Evolutionary conservation across 2,888 invertebrate genomes (phyloP).

Genomic region (Nephrotoma appendiculata): DNA sequence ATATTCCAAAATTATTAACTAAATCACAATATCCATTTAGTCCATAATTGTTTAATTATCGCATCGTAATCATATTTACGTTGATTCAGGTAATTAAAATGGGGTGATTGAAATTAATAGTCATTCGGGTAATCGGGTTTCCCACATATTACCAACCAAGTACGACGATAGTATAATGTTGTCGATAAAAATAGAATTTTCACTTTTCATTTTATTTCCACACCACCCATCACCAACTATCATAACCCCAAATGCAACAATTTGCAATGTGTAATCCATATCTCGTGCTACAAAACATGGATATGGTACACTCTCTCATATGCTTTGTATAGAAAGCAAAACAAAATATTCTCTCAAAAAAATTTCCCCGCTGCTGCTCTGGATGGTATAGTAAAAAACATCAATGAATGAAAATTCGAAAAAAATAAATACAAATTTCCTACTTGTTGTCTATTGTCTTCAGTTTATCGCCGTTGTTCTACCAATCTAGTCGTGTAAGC

Average conservation of each 20-base stretch:
- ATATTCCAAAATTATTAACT: too few species aligned
- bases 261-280: background rate
- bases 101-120: background rate
- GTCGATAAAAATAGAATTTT: background rate
- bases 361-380: background rate
- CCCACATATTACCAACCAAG: too few species aligned
- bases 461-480: background rate
- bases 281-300: background rate
- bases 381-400: background rate
- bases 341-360: background rate
- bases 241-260: background rate
- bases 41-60: background rate
- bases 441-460: background rate
- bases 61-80: background rate
- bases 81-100: too few species aligned
- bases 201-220: background rate
- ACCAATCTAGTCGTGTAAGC: background rate
- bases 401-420: background rate
- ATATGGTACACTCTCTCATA: background rate
- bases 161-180: background rate
- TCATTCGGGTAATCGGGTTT: background rate
- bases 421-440: background rate
- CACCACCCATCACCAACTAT: background rate
- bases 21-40: background rate
- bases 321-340: background rate